A percentile compares a stretch with the other conserved stretches of the same genome.
phyloP scores from a whole-genome alignment of 2,888 invertebrate species.

The Craniophora ligustri region DNA sequence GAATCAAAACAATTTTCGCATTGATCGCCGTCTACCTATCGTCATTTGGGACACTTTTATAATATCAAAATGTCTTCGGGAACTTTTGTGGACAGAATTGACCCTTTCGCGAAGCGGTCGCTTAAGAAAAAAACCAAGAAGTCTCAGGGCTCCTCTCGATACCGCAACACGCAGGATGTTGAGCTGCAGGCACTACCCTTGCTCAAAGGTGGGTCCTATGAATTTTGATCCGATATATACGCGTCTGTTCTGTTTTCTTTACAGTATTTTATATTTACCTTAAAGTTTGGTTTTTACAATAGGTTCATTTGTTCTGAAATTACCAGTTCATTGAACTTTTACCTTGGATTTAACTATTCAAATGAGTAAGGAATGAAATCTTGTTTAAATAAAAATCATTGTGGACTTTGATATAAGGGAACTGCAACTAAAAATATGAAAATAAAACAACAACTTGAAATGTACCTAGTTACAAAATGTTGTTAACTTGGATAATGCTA shows the following conservation, averaged over 20 bases:
- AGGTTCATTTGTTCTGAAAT: constrained; percentile 23
- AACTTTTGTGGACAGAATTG: constrained; percentile 99
- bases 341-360: constrained; percentile 52
- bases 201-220: constrained; percentile 95
- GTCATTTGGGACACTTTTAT: constrained; percentile 86
- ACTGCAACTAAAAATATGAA: neutral
- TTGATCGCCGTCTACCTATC: constrained; percentile 85
- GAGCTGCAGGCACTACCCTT: constrained; percentile 98
- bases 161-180: constrained; percentile 99
- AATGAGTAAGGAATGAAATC: constrained; percentile 52
- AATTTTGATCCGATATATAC: constrained; percentile 23
- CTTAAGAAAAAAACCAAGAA: constrained; percentile 99
- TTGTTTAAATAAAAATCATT: constrained; percentile 40
- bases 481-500: too few relatives aligned
- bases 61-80: constrained; percentile 91
- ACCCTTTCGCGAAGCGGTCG: constrained; percentile 99
- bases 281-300: constrained; percentile 10
- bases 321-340: constrained; percentile 62
- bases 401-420: neutral
- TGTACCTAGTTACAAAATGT: neutral
- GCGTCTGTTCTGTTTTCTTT: constrained; percentile 17
- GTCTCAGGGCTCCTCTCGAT: constrained; percentile 99
- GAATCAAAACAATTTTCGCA: constrained; percentile 85
- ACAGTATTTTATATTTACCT: constrained; percentile 2
- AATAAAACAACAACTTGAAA: too few relatives aligned